Conservation (phyloP, 2,113 vertebrate genomes). For the Ailuropoda melanoleuca region DNA sequence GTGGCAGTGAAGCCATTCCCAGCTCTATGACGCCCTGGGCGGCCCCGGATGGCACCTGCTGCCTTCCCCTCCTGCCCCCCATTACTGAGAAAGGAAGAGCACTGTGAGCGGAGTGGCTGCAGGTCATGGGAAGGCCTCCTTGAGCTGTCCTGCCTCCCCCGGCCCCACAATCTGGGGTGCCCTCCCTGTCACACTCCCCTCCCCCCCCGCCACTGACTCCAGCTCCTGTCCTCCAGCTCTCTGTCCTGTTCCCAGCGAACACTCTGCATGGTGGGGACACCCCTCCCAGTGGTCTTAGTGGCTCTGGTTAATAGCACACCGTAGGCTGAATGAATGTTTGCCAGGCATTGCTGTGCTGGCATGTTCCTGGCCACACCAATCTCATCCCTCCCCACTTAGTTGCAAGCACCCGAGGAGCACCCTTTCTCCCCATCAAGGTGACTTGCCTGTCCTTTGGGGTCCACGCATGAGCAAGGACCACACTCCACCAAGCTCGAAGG, state of each 20-base stretch:
- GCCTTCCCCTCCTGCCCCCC: no score
- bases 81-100: rapidly evolving
- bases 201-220: rapidly evolving
- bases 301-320: rapidly evolving
- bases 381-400: rapidly evolving
- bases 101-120: rapidly evolving
- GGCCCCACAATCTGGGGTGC: rapidly evolving
- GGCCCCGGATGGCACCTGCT: rapidly evolving
- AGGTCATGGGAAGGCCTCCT: background rate
- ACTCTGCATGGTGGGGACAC: background rate
- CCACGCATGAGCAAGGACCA: rapidly evolving
- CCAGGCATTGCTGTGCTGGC: background rate
- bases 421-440: rapidly evolving
- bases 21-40: background rate
- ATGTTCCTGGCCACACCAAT: rapidly evolving
- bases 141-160: rapidly evolving
- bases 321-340: rapidly evolving
- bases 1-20: background rate
- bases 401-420: rapidly evolving
- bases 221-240: background rate
- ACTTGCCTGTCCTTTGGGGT: rapidly evolving
- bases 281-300: rapidly evolving
- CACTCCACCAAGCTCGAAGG: rapidly evolving
- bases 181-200: background rate
- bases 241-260: rapidly evolving